phyloP scores from a whole-genome alignment of 2,888 invertebrate genomes.

The Abrostola triplasia region DNA sequence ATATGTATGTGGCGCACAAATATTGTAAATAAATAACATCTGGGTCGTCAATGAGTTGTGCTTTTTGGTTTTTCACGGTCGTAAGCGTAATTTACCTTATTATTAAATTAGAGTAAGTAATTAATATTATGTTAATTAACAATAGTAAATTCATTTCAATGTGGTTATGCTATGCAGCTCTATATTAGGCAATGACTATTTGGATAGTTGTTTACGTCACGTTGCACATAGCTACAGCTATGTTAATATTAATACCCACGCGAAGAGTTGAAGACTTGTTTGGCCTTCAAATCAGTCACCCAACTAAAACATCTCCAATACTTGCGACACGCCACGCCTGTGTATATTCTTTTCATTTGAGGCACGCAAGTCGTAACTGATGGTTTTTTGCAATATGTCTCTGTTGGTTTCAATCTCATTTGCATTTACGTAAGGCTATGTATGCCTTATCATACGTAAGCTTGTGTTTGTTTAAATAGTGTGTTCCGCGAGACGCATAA shows the following conservation, averaged over 20 bases:
- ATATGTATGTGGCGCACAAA: conserved; percentile 24
- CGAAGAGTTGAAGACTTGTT: conserved; percentile 40
- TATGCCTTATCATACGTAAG: conserved; percentile 20
- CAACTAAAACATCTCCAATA: conserved; percentile 49
- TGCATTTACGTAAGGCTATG: conserved; percentile 44
- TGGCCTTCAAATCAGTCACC: conserved; percentile 47
- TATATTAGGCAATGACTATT: conserved; percentile 17
- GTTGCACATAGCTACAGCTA: conserved; percentile 23
- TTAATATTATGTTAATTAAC: not conserved
- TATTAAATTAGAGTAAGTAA: not conserved
- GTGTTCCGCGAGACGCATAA: conserved; percentile 3
- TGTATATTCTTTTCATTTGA: conserved; percentile 41
- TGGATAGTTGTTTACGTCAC: conserved; percentile 19
- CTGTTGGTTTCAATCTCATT: conserved; percentile 43
- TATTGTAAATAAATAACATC: conserved; percentile 9
- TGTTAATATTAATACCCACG: conserved; percentile 36
- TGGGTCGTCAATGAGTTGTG: conserved; percentile 30
- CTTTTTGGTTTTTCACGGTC: conserved; percentile 18
- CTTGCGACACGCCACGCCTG: conserved; percentile 58
- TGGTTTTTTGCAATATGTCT: conserved; percentile 43
- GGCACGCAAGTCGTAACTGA: conserved; percentile 27
- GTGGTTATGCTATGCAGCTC: not conserved
- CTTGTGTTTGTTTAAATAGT: conserved; percentile 6
- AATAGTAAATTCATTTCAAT: not conserved
- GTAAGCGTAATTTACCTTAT: conserved; percentile 18